Percentiles rank a stretch among this genome's conserved stretches.
phyloP scores from a whole-genome alignment of 2,888 invertebrate species.

The Alcis repandata region DNA sequence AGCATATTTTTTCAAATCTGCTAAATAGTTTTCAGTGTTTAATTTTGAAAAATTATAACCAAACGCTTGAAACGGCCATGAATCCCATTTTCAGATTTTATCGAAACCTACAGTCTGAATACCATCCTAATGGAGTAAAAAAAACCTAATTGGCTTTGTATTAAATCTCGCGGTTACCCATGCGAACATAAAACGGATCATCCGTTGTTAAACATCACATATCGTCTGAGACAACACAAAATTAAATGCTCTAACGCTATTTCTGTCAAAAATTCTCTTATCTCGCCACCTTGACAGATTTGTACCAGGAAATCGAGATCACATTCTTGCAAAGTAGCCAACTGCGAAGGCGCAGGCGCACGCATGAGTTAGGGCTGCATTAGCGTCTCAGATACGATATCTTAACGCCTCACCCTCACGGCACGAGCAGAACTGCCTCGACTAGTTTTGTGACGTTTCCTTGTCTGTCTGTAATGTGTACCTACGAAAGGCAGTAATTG shows the following conservation, averaged over 20 bases:
- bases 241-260: too few relatives aligned
- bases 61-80: too few relatives aligned
- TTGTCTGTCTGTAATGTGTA: constrained; percentile 30
- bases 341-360: constrained; percentile 49
- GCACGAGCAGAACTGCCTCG: constrained; percentile 28
- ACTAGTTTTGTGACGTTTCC: constrained; percentile 29
- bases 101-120: too few relatives aligned
- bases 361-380: constrained; percentile 81
- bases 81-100: too few relatives aligned
- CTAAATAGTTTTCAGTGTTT: too few relatives aligned
- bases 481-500: not conserved
- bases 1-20: too few relatives aligned
- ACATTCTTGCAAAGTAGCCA: constrained; percentile 34
- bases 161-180: too few relatives aligned
- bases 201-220: not conserved
- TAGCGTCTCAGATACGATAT: constrained; percentile 80
- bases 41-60: too few relatives aligned
- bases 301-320: constrained; percentile 40
- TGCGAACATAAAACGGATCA: not conserved
- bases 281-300: not conserved
- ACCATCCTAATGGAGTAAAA: too few relatives aligned
- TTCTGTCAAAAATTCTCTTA: not conserved
- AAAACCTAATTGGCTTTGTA: too few relatives aligned
- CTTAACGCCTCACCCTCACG: constrained; percentile 68
- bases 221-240: too few relatives aligned